A percentile compares a stretch with the other conserved stretches of the same genome.
Evolutionary conservation across 2,888 invertebrate genomes (phyloP).

Genomic region (Ypsolopha sequella): DNA sequence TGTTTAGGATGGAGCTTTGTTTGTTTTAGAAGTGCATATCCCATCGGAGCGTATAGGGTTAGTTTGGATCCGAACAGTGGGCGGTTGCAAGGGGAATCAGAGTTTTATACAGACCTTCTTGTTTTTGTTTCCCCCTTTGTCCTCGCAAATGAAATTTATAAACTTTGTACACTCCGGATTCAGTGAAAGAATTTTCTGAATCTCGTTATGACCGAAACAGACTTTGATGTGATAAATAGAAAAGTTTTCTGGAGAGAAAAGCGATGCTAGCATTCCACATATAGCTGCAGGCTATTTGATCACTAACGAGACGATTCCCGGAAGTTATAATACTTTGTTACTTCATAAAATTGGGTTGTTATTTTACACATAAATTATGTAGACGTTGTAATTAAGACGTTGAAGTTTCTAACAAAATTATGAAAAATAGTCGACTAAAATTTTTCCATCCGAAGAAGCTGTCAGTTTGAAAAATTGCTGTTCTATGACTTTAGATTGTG

Average conservation of each 20-base stretch:
- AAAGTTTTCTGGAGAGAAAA: slow-evolving; percentile 33
- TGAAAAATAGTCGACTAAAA: slow-evolving; percentile 12
- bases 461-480: background rate
- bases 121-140: slow-evolving; percentile 22
- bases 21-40: slow-evolving; percentile 24
- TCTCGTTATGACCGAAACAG: slow-evolving; percentile 28
- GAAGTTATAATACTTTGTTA: slow-evolving; percentile 51
- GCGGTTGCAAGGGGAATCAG: slow-evolving; percentile 44
- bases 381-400: slow-evolving; percentile 28
- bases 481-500: background rate
- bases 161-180: slow-evolving; percentile 18
- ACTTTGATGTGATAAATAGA: slow-evolving; percentile 49
- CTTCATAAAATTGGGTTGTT: slow-evolving; percentile 41
- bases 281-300: slow-evolving; percentile 44
- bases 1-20: slow-evolving; percentile 40
- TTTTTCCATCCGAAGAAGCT: background rate
- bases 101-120: slow-evolving; percentile 45
- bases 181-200: slow-evolving; percentile 23
- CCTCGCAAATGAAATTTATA: slow-evolving; percentile 15
- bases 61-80: slow-evolving; percentile 46
- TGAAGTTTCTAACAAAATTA: slow-evolving; percentile 20
- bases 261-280: slow-evolving; percentile 46
- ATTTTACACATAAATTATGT: slow-evolving; percentile 36
- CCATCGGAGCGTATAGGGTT: slow-evolving; percentile 30
- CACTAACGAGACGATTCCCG: slow-evolving; percentile 52